Base-by-base conservation (phyloP, 2,113 vertebrate species). In the Phoenicopterus ruber region DNA sequence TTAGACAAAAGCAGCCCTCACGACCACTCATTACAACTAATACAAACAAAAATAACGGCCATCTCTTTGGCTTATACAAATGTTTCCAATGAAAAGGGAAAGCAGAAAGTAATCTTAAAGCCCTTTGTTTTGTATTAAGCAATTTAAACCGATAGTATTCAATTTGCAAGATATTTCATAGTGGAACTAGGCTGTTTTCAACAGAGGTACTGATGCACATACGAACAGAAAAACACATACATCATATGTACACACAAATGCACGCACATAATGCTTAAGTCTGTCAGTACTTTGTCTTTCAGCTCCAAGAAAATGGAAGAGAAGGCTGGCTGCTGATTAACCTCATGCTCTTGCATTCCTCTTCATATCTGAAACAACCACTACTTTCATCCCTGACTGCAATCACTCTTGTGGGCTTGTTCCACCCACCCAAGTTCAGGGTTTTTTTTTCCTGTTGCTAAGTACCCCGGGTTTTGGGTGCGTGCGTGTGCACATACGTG, bases 401-500 rank as follows among this genome's bases (percentile, higher is more conserved):
- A 78, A 44, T 25, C 17, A 44, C 17, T 50, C 61, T 13, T 15
- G 9, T 63, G 10, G 52, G 10, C 6, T 87, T 74, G n/a, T 49
- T 58, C 22, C 38, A 54, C 13, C 17, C 13, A 40, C 8, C 9
- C 11, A 21, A 47, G 7, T 13, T 52, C 28, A 44, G 28, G 25
- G 14, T 36, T 7, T 71, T 65, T 91, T 34, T 47, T 67, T 14
- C 11, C 8, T 26, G 13, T 22, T 70, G 40, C 9, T 77, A 50
- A n/a, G 16, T 42, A 34, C 10, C 22, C 36, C 36, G 50, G 32
- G 44, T 38, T 82, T 50, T 16, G 11, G 26, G 15, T 9, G 9
- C 6, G 4, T 20, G 7, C 65, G 10, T 34, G 31, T 40, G 26
- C 14, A 28, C 18, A 24, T 15, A 19, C 0, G 0, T 1, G 2